Evolutionary conservation across 2,888 invertebrate genomes (phyloP).

Genomic region (Bursaphelenchus okinawaensis): DNA sequence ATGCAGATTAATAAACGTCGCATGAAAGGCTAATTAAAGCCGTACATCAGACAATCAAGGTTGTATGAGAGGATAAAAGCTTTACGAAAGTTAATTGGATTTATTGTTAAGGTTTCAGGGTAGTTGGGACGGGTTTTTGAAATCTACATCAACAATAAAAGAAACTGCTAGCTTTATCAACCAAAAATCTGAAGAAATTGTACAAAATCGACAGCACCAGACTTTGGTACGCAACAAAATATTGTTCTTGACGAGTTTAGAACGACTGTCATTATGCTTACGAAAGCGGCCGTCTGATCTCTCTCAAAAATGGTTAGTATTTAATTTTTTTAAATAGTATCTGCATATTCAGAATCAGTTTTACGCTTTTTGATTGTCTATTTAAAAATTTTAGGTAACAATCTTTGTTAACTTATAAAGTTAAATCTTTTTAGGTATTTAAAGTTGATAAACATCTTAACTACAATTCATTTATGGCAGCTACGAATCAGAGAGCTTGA

Average conservation of each 20-base stretch:
- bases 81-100: not conserved
- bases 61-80: constrained; percentile 7
- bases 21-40: too few relatives aligned
- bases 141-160: constrained; percentile 25
- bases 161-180: constrained; percentile 40
- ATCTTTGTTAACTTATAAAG: not conserved
- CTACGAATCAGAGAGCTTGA: constrained; percentile 11
- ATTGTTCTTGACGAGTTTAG: constrained; percentile 20
- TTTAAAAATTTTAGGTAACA: too few relatives aligned
- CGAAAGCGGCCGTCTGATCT: constrained; percentile 8
- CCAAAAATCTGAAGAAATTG: constrained; percentile 38
- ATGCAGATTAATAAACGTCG: too few relatives aligned
- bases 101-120: constrained; percentile 16
- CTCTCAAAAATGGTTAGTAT: constrained; percentile 14
- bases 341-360: too few relatives aligned
- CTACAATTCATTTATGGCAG: constrained; percentile 18
- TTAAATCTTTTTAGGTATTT: constrained; percentile 18
- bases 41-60: not conserved
- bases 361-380: too few relatives aligned
- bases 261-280: constrained; percentile 14
- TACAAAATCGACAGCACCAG: constrained; percentile 19
- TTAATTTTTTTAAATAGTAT: constrained; percentile 3
- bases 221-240: constrained; percentile 25
- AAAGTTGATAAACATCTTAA: constrained; percentile 10
- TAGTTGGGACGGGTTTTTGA: constrained; percentile 17